phyloP scores from a whole-genome alignment of 2,797 vertebrate species.

The Notamacropus eugenii region DNA sequence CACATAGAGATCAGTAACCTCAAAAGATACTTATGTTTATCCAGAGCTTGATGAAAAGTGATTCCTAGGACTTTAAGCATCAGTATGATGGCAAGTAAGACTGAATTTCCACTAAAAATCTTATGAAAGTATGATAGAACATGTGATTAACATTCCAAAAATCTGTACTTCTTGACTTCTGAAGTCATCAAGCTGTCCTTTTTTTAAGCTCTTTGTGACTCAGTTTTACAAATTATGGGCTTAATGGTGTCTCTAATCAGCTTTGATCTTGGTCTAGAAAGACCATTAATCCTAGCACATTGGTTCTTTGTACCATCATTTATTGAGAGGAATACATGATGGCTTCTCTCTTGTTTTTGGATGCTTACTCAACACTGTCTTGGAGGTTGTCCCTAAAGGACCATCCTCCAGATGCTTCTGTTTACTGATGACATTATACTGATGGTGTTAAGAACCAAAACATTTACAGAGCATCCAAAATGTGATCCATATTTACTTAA shows the following conservation, averaged over 20 bases:
- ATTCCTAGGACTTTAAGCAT: background rate
- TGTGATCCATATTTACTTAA: background rate
- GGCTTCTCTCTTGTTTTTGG: background rate
- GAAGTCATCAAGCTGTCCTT: background rate
- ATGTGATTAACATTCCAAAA: background rate
- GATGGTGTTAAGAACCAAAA: background rate
- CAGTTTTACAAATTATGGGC: background rate
- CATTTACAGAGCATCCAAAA: background rate
- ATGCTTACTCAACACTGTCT: background rate
- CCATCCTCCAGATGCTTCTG: background rate
- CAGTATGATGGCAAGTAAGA: background rate
- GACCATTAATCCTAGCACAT: background rate
- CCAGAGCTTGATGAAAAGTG: background rate
- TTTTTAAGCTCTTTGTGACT: background rate
- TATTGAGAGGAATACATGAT: background rate
- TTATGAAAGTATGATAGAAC: background rate
- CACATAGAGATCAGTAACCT: background rate
- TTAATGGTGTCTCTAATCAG: background rate
- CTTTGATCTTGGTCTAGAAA: background rate
- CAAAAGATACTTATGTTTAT: background rate
- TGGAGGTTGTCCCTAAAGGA: background rate
- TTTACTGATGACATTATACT: background rate
- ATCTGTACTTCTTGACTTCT: background rate
- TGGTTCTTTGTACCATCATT: background rate
- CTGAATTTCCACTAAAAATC: background rate